Conservation (phyloP, 2,113 vertebrate genomes). For the Romanogobio albipinnatus region DNA sequence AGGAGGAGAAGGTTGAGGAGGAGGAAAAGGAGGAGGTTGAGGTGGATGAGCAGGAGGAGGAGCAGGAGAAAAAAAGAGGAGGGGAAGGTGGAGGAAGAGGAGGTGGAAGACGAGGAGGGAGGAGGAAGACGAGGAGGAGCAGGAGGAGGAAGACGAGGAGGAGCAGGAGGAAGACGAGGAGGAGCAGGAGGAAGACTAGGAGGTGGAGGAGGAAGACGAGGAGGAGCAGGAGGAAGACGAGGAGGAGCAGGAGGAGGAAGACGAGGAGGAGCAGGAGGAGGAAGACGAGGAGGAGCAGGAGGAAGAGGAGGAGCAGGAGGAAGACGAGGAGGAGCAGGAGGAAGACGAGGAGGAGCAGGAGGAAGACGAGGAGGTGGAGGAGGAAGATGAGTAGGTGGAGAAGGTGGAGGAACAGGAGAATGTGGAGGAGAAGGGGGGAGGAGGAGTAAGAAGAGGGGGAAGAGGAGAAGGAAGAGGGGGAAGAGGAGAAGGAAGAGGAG, state of each 20-base stretch:
- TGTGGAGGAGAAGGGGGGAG: not conserved
- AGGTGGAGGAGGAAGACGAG: not conserved
- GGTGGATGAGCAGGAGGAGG: not conserved
- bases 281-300: not conserved
- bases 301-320: not conserved
- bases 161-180: not conserved
- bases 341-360: not conserved
- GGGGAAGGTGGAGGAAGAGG: not conserved
- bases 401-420: not conserved
- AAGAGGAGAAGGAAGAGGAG: not conserved
- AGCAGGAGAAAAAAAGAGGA: not conserved
- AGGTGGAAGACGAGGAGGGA: not conserved
- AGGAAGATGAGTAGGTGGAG: not conserved
- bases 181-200: not conserved
- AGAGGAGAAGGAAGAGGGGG: not conserved
- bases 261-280: not conserved
- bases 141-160: not conserved
- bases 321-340: no score
- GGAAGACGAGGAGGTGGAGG: not conserved
- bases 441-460: not conserved
- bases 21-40: not conserved
- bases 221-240: not conserved
- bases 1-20: not conserved
- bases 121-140: not conserved
- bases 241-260: not conserved